These are phyloP conservation scores for Epirrhoe tristata DNA, from an alignment of 2,888 invertebrate genomes.

Conservation along the genomic window DNA sequence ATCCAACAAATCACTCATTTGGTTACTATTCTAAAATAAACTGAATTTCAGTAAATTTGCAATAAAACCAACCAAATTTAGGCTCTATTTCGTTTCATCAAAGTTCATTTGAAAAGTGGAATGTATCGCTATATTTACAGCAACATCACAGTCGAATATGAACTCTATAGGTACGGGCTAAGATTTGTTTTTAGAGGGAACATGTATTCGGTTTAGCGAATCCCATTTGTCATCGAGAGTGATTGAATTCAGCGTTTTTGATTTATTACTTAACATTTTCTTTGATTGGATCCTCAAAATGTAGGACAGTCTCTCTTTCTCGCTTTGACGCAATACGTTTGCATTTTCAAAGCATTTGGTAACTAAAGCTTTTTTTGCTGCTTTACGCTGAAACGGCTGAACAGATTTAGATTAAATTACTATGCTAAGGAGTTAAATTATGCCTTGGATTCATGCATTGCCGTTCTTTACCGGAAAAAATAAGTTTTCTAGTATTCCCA, in stretches of 20 bases:
- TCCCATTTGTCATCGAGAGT: conserved; percentile 49
- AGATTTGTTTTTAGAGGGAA: neutral
- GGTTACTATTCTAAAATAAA: conserved; percentile 20
- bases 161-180: neutral
- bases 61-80: neutral
- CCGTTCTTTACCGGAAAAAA: too few relatives aligned
- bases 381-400: too few relatives aligned
- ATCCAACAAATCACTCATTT: conserved; percentile 24
- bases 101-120: neutral
- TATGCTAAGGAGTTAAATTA: too few relatives aligned
- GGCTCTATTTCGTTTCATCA: neutral
- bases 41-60: conserved; percentile 2
- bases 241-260: conserved; percentile 48
- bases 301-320: conserved; percentile 1
- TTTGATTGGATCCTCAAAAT: conserved; percentile 38
- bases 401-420: too few relatives aligned
- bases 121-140: neutral
- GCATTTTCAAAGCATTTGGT: neutral
- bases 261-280: conserved; percentile 50
- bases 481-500: too few relatives aligned
- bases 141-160: neutral
- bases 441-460: too few relatives aligned
- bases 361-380: too few relatives aligned
- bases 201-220: conserved; percentile 17
- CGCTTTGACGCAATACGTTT: conserved; percentile 3